A percentile compares a stretch with the other conserved stretches of the same genome.
Conservation (phyloP, 1,140 invertebrate genomes). For the Rhopalosiphum maidis region DNA sequence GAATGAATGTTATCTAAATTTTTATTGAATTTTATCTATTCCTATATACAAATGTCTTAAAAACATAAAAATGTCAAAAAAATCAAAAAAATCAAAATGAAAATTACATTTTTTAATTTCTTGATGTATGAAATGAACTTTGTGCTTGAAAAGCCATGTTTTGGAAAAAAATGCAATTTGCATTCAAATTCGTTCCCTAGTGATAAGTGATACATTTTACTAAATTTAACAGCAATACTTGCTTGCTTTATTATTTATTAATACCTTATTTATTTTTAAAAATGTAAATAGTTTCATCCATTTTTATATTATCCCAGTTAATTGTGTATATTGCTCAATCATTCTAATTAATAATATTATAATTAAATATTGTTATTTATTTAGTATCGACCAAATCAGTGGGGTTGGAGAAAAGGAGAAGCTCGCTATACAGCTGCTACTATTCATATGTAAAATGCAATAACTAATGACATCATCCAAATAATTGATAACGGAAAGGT, state of each 20-base stretch:
- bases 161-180: too few species aligned
- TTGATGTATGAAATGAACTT: too few species aligned
- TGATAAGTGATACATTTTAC: neutral
- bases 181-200: neutral
- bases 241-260: neutral
- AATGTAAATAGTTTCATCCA: too few species aligned
- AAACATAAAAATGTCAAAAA: too few species aligned
- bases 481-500: conserved; percentile 4
- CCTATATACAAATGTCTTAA: too few species aligned
- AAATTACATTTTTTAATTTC: too few species aligned
- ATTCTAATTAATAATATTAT: neutral
- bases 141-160: too few species aligned
- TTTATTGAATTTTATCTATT: too few species aligned
- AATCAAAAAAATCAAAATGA: too few species aligned
- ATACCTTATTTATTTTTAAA: neutral
- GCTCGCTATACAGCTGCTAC: conserved; percentile 90
- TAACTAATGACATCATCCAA: conserved; percentile 7
- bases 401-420: conserved; percentile 84
- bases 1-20: too few species aligned
- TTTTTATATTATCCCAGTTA: too few species aligned
- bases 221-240: neutral
- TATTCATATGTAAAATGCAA: conserved; percentile 79
- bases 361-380: conserved; percentile 61
- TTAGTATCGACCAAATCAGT: conserved; percentile 93
- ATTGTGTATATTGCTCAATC: too few species aligned